Base-by-base conservation (phyloP, 2,113 vertebrate genomes). In the Hyaena hyaena region DNA sequence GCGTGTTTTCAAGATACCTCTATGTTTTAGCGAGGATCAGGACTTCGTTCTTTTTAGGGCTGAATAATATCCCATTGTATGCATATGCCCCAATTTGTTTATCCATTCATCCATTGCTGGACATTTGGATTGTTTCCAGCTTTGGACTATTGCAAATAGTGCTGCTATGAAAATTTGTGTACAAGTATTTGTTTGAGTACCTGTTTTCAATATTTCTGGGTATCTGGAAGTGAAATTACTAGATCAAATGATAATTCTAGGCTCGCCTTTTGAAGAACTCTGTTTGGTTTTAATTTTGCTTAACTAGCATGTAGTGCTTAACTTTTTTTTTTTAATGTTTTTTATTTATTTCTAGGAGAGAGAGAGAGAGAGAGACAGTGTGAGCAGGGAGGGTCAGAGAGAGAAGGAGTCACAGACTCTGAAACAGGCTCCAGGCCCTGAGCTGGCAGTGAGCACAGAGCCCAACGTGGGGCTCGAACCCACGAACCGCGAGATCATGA, bases 221-320 rank as follows among this genome's bases (percentile, higher is more conserved):
- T 65, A 93, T 85, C 43, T 65, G 92, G 48, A 80, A 83, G 24
- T 76, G 23, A 35, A 97, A 68, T 88, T 80, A 14, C 48, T 88
- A 26, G 7, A 33, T 85, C n/a, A 58, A 55, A 55, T 31, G 35
- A 10, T 66, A 88, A 80, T 79, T 86, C 43, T 82, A 26, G 9
- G 94, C 74, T 92, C 28, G 71, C 55, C 74, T 81, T 74, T 61
- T 96, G 66, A 97, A 55, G 63, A 83, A 86, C 23, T 76, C 33
- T 95, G 31, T 86, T 94, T 94, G 48, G 24, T 80, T 96, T 68
- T 88, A 53, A 84, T 85, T 96, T 88, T 91, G 55, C 55, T 76
- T 55, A 80, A 74, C 10, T 88, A 79, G 4, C 74, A 91, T 91
- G 19, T 68, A 39, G 61, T 39, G 85, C 33, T 58, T 84, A 92